These are phyloP conservation scores for Palythoa grandiflora DNA, from an alignment of 92 coral and sea anemone genomes.

Conservation along the genomic window DNA sequence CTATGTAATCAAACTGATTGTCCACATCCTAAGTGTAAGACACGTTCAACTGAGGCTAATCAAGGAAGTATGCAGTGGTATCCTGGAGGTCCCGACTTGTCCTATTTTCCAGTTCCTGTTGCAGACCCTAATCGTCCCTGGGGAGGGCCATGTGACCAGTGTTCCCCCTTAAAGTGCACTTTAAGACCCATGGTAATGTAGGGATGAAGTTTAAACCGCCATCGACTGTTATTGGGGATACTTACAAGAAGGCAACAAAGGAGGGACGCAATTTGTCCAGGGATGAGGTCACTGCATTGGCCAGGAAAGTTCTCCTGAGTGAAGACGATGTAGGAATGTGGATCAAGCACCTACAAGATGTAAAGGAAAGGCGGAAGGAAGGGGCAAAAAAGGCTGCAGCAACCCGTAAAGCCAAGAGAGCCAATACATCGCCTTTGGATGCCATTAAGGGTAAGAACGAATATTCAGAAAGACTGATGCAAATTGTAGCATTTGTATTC, in stretches of 20 bases:
- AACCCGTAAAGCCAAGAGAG: conserved; percentile 27
- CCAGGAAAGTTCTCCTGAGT: conserved; percentile 37
- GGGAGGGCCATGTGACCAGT: conserved; percentile 31
- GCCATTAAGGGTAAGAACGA: conserved; percentile 11
- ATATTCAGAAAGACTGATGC: conserved; percentile 5
- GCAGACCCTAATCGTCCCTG: conserved; percentile 22
- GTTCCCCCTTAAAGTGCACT: conserved; percentile 12
- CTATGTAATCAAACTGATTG: conserved; percentile 49
- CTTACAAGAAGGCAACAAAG: neutral
- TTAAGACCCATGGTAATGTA: conserved; percentile 20
- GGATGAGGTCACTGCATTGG: conserved; percentile 28
- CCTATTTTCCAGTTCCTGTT: conserved; percentile 55
- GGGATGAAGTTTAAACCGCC: conserved; percentile 29
- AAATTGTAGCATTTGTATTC: conserved; percentile 19
- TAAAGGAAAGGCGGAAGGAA: conserved; percentile 31
- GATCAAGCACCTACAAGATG: conserved; percentile 51
- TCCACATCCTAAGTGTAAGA: conserved; percentile 57
- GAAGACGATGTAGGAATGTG: conserved; percentile 53
- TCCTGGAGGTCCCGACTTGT: conserved; percentile 57
- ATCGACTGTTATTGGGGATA: conserved; percentile 1
- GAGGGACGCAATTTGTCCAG: conserved; percentile 31
- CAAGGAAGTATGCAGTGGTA: conserved; percentile 40
- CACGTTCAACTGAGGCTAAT: neutral
- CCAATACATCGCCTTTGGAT: neutral
- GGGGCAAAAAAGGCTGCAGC: conserved; percentile 56